Conservation (phyloP, 2,888 invertebrate genomes). For the Apamea epomidion region DNA sequence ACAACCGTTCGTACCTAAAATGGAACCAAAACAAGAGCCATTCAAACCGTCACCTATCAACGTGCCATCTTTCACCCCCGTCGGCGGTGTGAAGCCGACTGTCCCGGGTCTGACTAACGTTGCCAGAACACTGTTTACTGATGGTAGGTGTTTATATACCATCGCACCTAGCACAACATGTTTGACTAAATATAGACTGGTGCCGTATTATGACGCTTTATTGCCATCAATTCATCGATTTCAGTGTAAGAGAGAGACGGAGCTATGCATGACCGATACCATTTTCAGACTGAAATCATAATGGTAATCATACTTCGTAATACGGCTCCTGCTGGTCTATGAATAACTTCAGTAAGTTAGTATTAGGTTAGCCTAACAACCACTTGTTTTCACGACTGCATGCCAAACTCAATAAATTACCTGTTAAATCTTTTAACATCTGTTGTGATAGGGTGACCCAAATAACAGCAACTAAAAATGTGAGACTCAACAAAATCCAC, state of each 20-base stretch:
- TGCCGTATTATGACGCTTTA: too few species aligned
- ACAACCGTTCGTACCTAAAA: slow-evolving; percentile 54
- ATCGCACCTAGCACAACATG: background rate
- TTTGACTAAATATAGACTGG: background rate
- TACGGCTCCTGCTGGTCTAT: background rate
- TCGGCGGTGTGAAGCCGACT: slow-evolving; percentile 69
- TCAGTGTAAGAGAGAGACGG: too few species aligned
- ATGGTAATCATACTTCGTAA: too few species aligned
- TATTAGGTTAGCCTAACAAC: too few species aligned
- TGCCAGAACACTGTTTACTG: slow-evolving; percentile 82
- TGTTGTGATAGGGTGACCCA: background rate
- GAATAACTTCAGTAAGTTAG: too few species aligned
- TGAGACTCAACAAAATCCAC: background rate
- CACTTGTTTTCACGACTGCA: background rate
- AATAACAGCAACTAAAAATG: background rate
- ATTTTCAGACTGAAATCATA: too few species aligned
- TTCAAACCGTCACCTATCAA: slow-evolving; percentile 66
- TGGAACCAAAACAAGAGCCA: slow-evolving; percentile 67
- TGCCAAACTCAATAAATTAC: background rate
- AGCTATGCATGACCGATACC: too few species aligned
- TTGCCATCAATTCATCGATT: too few species aligned
- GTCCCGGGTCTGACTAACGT: slow-evolving; percentile 71
- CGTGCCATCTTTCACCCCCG: slow-evolving; percentile 75
- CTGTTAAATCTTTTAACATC: background rate
- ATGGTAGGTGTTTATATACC: slow-evolving; percentile 74